Evolutionary conservation across 2,113 vertebrate genomes (phyloP), one percentile per base, ranked within the genome.

Genomic region (Callorhinus ursinus): DNA sequence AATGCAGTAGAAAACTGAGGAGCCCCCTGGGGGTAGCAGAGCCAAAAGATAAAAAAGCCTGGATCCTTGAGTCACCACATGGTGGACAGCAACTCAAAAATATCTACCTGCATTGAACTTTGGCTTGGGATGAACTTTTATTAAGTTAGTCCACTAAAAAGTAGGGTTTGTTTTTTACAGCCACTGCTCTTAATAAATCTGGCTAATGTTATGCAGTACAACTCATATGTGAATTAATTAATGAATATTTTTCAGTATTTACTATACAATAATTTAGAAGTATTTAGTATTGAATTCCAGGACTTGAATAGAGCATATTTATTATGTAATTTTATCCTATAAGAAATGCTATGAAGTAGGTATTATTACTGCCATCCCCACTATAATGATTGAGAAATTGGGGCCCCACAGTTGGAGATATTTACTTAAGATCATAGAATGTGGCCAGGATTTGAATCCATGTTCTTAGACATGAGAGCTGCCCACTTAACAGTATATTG

Each of bases 211-310:
- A 65, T 81, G 28, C 26, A 77, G 83, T 57, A 16, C 1, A 71
- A 55, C 26, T 55, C n/a, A 36, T 46, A 4, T 89, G 57, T 72
- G 69, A 55, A 77, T 61, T 26, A 81, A 61, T 28, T 63, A 93
- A 26, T 80, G n/a, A 46, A 46, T 46, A 46, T 46, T 46, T 76
- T 39, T 89, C 16, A 21, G 12, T 80, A 80, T 88, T 63, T 72
- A 90, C 87, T 84, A n/a, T 67, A 63, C 33, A 95, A 95, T 82
- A 77, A 19, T 18, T 72, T 21, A 53, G 80, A 90, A 74, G 80
- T 69, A 42, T 81, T 92, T 92, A 74, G n/a, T 91, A 53, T 84
- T 91, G 8, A 69, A 51, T 88, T 96, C 16, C 4, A 71, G 26
- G 51, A 90, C 51, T 88, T 83, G n/a, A 67, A 53, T n/a, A 33